Evolutionary conservation across 2,797 vertebrate species (phyloP), one percentile per base, ranked within the genome.

Genomic region (Gouania willdenowi): DNA sequence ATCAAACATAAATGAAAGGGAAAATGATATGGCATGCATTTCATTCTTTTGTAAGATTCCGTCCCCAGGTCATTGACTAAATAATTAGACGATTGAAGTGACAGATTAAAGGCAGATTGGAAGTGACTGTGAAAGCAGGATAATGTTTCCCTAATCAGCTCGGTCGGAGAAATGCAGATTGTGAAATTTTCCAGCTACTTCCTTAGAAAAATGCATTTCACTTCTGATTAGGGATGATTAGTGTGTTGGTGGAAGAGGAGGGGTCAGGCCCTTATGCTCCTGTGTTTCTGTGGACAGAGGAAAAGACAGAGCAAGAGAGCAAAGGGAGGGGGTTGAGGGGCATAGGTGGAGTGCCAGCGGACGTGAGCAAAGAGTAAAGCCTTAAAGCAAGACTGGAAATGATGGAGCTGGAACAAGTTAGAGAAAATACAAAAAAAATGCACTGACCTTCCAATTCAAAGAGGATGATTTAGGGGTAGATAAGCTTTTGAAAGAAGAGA

Each of bases 141-240:
- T 89, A 89, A 90, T 88, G 88, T 90, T 89, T 88, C 86, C 85
- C 81, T 90, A 91, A 90, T 91, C 89, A 91, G 88, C 85, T 84
- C 78, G 84, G 88, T 85, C 84, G 84, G 87, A 89, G 84, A 89
- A 89, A 89, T 89, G 87, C 87, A 89, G 88, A 91, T 89, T 89
- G 87, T 89, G 88, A 91, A 90, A 90, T 89, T 90, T 90, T 89
- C 88, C 88, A 90, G 89, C 85, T 81, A 89, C 89, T 91, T 90
- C 88, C 88, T 89, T 87, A 86, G 86, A 89, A 91, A 90, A 91
- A 89, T 84, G 87, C 88, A 90, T 88, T 89, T 89, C 89, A 89
- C 88, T 91, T 91, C 84, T 90, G 86, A 90, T 87, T 91, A 83
- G 73, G 56, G 34, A 39, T 77, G 61, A 88, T 85, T 87, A 85